Evolutionary conservation across 2,797 vertebrate species (phyloP).

Genomic region (Tenualosa thibaudeaui): DNA sequence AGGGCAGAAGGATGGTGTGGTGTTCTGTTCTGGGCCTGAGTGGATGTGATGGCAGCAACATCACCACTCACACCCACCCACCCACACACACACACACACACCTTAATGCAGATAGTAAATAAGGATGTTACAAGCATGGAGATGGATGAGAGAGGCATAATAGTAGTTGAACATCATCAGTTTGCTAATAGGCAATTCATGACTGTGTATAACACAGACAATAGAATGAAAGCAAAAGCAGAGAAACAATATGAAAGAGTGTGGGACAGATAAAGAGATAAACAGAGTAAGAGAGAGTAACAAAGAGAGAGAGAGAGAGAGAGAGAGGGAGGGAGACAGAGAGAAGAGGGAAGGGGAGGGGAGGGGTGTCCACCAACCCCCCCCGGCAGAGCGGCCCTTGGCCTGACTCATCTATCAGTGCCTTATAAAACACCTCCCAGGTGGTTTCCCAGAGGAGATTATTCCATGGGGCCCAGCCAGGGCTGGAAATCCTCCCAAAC

Average conservation of each 20-base stretch:
- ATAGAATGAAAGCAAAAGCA: neutral
- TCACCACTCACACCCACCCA: neutral
- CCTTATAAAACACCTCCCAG: slow-evolving; percentile 46
- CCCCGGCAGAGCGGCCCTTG: slow-evolving; percentile 41
- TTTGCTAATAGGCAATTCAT: neutral
- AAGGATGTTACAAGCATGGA: neutral
- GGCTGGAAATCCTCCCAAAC: slow-evolving; percentile 15
- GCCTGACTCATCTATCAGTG: slow-evolving; percentile 59
- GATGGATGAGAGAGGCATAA: neutral
- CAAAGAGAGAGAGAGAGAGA: neutral
- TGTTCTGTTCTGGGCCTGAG: neutral
- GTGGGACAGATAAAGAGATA: neutral
- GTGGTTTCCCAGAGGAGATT: slow-evolving; percentile 27
- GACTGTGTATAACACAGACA: neutral
- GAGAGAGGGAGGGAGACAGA: neutral
- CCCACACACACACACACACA: neutral
- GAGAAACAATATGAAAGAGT: neutral
- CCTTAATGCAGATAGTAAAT: neutral
- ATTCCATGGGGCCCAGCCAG: slow-evolving; percentile 34
- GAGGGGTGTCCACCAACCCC: slow-evolving; percentile 34
- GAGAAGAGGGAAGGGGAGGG: slow-evolving; percentile 20
- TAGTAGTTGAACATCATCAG: neutral
- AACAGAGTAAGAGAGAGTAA: neutral
- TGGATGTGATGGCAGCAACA: neutral
- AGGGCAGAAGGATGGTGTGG: neutral